phyloP scores from a whole-genome alignment of 2,113 vertebrate species.

The Hystrix cristata region DNA sequence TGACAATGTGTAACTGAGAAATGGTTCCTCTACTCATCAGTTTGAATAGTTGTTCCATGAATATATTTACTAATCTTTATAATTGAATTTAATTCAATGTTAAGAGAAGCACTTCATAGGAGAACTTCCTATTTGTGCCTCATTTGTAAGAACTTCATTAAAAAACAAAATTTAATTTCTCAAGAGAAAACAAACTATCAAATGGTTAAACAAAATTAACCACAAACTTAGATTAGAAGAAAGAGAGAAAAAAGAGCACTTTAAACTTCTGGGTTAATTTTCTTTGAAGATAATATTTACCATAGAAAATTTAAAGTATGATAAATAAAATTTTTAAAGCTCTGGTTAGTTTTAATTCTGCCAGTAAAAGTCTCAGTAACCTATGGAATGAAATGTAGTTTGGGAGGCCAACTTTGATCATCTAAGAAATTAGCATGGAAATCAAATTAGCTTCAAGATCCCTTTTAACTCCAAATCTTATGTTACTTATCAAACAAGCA shows the following conservation, averaged over 20 bases:
- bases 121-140: background rate
- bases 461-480: background rate
- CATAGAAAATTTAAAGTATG: background rate
- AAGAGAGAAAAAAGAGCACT: background rate
- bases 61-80: background rate
- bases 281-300: constrained; percentile 17
- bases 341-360: background rate
- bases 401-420: background rate
- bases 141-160: background rate
- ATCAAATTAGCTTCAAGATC: constrained; percentile 1
- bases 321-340: background rate
- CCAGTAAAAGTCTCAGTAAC: background rate
- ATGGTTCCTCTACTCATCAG: background rate
- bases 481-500: constrained; percentile 18
- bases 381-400: background rate
- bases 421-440: constrained; percentile 29
- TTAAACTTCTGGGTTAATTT: background rate
- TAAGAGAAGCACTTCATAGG: background rate
- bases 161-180: constrained; percentile 2
- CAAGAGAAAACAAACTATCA: background rate
- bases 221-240: background rate
- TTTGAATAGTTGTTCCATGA: background rate
- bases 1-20: background rate
- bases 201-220: background rate
- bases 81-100: constrained; percentile 12